These are phyloP conservation scores for Ectropis crepuscularia DNA, from an alignment of 2,888 invertebrate species.

Conservation along the genomic window DNA sequence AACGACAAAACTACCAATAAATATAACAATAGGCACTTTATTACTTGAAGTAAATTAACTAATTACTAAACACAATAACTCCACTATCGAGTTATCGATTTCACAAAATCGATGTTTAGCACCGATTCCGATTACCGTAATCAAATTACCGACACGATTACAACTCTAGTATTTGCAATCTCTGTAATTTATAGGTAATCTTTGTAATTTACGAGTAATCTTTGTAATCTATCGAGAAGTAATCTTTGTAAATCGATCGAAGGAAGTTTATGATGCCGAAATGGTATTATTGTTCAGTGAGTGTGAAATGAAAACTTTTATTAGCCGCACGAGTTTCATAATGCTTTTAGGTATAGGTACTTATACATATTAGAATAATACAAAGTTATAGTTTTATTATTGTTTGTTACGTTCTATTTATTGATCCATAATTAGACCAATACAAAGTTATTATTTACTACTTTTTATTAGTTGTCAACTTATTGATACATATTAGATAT, in stretches of 20 bases:
- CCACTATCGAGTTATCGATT: constrained; percentile 11
- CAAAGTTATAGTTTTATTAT: no score
- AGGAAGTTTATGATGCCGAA: constrained; percentile 26
- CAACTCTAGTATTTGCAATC: constrained; percentile 5
- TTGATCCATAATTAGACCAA: no score
- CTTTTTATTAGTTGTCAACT: no score
- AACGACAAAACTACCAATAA: neutral
- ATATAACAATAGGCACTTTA: neutral
- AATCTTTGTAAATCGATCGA: constrained; percentile 25
- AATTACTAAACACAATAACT: constrained; percentile 13
- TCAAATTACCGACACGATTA: constrained; percentile 15
- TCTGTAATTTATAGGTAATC: constrained; percentile 15
- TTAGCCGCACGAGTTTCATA: neutral
- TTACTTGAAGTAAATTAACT: constrained; percentile 3
- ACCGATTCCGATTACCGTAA: constrained; percentile 14
- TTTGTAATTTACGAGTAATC: constrained; percentile 13
- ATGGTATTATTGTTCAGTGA: constrained; percentile 49
- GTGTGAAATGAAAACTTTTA: constrained; percentile 62
- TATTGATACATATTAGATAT: no score
- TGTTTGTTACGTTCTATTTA: no score
- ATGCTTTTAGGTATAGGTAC: neutral
- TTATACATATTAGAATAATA: neutral
- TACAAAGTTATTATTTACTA: no score
- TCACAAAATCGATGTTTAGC: constrained; percentile 15
- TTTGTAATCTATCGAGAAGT: constrained; percentile 5